Percentiles rank a stretch among this genome's conserved stretches.
phyloP scores from a whole-genome alignment of 2,113 vertebrate species.

The Tympanuchus pallidicinctus region DNA sequence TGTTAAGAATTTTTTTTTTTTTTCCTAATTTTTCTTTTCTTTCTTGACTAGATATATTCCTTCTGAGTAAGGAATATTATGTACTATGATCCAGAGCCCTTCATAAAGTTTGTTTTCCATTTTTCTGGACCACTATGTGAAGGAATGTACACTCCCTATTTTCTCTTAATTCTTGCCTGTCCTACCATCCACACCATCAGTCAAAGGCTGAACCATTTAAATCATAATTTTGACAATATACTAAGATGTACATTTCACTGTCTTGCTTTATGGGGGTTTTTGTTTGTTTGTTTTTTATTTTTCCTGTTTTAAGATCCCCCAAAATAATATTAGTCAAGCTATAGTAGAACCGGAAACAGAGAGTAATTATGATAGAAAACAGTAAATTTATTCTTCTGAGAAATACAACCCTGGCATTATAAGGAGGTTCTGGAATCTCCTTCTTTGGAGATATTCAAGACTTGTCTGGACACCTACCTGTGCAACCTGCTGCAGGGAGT shows the following conservation, averaged over 20 bases:
- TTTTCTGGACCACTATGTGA: not conserved
- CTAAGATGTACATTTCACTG: not conserved
- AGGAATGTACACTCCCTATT: fast-evolving
- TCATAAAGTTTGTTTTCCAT: not conserved
- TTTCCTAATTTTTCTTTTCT: not conserved
- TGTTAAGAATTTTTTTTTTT: not conserved
- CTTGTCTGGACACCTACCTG: too few relatives aligned
- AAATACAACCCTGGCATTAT: not conserved
- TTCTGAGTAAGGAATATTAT: not conserved
- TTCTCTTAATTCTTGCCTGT: not conserved
- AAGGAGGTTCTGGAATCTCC: too few relatives aligned
- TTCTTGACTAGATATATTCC: not conserved
- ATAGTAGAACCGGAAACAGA: not conserved
- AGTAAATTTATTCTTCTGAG: not conserved
- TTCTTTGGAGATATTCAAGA: too few relatives aligned
- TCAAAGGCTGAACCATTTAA: not conserved
- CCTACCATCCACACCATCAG: not conserved
- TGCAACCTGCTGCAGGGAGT: too few relatives aligned
- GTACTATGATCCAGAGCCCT: not conserved
- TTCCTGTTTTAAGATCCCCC: not conserved
- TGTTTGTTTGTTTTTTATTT: not conserved
- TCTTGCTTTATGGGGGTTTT: not conserved
- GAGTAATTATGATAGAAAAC: not conserved
- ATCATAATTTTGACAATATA: not conserved
- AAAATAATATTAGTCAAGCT: not conserved